phyloP scores from a whole-genome alignment of 2,113 vertebrate genomes.

The Alectura lathami region DNA sequence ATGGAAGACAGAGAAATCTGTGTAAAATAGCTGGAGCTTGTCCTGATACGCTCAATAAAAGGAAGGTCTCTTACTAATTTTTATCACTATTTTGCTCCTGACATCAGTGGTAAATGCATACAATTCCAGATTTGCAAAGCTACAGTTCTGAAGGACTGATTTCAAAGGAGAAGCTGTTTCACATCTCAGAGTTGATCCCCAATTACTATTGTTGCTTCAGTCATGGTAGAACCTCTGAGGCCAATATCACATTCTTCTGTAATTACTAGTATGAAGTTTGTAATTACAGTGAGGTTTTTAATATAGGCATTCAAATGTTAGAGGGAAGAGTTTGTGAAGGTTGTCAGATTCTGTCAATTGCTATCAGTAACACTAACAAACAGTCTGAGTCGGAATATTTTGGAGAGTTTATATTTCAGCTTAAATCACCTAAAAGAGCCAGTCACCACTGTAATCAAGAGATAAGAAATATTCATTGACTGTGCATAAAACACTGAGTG shows the following conservation, averaged over 20 bases:
- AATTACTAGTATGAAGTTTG: neutral
- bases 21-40: neutral
- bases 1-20: neutral
- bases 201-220: neutral
- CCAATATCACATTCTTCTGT: neutral
- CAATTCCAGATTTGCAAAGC: neutral
- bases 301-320: neutral
- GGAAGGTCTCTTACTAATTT: neutral
- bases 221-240: neutral
- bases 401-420: neutral
- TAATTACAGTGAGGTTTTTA: neutral
- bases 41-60: neutral
- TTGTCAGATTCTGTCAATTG: neutral
- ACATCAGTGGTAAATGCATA: neutral
- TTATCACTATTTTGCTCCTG: neutral
- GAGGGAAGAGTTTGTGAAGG: neutral
- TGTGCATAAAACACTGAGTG: neutral
- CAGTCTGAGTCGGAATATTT: neutral
- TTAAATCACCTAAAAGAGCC: neutral
- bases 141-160: neutral
- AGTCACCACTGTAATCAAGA: neutral
- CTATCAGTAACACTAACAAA: neutral
- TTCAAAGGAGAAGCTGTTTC: neutral
- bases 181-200: neutral
- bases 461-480: conserved; percentile 1